Evolutionary conservation across 2,888 invertebrate genomes (phyloP), one percentile per base, ranked within the genome.

Genomic region (Crossocerus cetratus): DNA sequence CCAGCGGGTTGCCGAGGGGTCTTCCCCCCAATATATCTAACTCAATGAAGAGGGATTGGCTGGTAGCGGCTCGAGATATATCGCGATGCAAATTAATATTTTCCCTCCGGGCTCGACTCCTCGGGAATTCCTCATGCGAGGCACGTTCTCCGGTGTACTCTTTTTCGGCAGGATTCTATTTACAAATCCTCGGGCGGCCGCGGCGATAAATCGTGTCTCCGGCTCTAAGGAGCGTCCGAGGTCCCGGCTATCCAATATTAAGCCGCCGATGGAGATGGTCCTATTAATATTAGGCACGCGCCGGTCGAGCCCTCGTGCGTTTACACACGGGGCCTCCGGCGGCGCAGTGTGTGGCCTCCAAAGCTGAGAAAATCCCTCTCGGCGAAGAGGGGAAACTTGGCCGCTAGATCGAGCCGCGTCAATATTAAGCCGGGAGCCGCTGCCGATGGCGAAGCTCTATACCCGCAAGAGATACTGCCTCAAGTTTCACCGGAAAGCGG

Each of bases 171-270:
- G 74, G 61, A 82, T 84, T 83, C 80, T 85, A 83, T 83, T 85
- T 85, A 81, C 80, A 77, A 83, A 83, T 80, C 78, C 77, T 69
- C 69, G 70, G 70, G 67, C 76, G 62, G 72, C 62, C 49, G 60
- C 21, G 71, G 78, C 76, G 77, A 82, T 84, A 84, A 83, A 84
- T 84, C 82, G 76, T 80, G 82, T 81, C 81, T 72, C 78, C 67
- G 3, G 14, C 78, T 74, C 72, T 81, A 84, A 83, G 77, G 77
- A 77, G 65, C 70, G 77, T 71, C 73, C 77, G 65, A 49, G 65
- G 59, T 65, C 73, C 57, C 55, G 74, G 66, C 72, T n/a, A 78
- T 76, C 77, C 73, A 64, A 79, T 81, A 79, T 81, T 81, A 81
- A 81, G 75, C 77, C 63, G 73, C 54, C 73, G 75, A 75, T 72